These are phyloP conservation scores for Heterocephalus glaber DNA, from an alignment of 2,113 vertebrate species.

Conservation along the genomic window DNA sequence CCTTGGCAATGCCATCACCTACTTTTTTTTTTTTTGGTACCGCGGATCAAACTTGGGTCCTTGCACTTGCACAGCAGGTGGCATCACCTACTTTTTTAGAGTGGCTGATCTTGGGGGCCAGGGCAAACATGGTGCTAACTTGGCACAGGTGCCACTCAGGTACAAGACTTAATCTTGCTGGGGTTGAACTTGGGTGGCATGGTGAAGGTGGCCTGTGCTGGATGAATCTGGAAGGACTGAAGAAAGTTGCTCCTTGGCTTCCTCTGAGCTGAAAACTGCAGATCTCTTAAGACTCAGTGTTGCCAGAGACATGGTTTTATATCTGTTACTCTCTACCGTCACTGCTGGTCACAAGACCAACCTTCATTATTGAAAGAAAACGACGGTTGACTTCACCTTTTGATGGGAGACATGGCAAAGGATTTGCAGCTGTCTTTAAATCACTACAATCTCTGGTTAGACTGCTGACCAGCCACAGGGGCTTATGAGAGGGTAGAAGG, in stretches of 20 bases:
- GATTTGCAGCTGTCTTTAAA: neutral
- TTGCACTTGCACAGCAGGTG: no score
- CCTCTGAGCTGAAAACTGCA: neutral
- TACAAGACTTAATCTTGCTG: neutral
- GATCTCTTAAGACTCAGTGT: neutral
- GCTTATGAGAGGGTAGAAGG: neutral
- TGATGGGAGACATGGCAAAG: neutral
- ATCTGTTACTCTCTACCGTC: neutral
- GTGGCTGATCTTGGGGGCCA: neutral
- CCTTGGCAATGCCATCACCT: slow-evolving; percentile 88
- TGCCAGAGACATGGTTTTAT: neutral
- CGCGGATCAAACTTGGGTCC: no score
- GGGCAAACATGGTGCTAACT: neutral
- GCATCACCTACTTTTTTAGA: slow-evolving; percentile 86
- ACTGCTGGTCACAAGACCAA: neutral
- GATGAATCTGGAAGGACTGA: neutral
- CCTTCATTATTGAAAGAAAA: neutral
- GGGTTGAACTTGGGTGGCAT: neutral
- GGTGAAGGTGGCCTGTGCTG: neutral
- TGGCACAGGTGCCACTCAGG: neutral
- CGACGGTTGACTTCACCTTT: neutral
- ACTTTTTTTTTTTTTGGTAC: no score
- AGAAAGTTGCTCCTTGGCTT: neutral
- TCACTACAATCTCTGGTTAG: neutral
- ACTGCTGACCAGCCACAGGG: neutral